Conservation (phyloP, 2,113 vertebrate species). For the Antennarius striatus region DNA sequence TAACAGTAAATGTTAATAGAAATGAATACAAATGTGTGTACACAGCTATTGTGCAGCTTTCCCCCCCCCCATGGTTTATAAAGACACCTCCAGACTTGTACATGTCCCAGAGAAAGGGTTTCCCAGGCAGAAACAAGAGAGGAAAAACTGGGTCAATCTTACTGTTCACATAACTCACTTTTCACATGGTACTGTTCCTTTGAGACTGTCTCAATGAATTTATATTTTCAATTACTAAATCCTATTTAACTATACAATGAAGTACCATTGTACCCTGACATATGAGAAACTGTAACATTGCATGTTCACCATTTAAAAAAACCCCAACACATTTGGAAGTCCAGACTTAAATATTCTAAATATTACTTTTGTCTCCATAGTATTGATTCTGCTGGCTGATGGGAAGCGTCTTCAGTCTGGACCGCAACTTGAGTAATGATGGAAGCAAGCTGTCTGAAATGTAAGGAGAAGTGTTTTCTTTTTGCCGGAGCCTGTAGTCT, state of each 20-base stretch:
- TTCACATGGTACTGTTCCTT: too few species aligned
- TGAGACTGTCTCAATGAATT: too few species aligned
- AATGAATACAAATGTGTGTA: too few species aligned
- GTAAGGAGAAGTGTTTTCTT: slow-evolving; percentile 12
- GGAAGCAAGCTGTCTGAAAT: not conserved
- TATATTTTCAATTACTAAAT: not conserved
- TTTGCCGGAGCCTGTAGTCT: too few species aligned
- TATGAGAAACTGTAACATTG: not conserved
- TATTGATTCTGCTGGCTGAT: slow-evolving; percentile 10
- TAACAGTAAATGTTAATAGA: too few species aligned
- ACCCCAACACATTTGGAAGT: slow-evolving; percentile 15
- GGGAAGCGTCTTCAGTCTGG: not conserved
- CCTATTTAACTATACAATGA: not conserved
- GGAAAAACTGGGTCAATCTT: slow-evolving; percentile 4
- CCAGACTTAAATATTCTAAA: slow-evolving; percentile 38
- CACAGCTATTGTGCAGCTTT: too few species aligned
- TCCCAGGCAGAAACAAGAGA: not conserved
- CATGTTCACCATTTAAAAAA: not conserved
- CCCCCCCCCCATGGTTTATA: not conserved
- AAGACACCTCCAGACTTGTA: accelerated
- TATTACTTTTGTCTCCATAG: slow-evolving; percentile 34
- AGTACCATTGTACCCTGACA: not conserved
- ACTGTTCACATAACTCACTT: not conserved
- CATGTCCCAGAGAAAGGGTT: not conserved
- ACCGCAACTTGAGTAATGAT: not conserved